Percentiles rank a stretch among this genome's conserved stretches.
Evolutionary conservation across 1,140 invertebrate species (phyloP).

Genomic region (Tigriopus japonicus): DNA sequence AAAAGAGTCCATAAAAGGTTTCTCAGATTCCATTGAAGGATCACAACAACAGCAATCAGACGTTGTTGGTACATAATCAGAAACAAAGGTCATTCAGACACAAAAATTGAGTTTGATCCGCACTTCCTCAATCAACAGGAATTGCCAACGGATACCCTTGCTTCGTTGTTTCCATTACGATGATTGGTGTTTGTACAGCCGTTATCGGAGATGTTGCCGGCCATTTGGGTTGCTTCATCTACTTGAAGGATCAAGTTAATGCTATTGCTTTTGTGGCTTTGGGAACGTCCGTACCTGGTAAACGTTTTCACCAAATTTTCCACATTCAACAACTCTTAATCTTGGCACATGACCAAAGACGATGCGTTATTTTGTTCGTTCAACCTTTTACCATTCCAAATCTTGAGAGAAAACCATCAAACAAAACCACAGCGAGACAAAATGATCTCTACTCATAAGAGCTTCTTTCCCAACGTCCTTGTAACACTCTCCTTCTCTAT

Average conservation of each 20-base stretch:
- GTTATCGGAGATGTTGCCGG: conserved; percentile 27
- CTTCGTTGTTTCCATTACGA: conserved; percentile 37
- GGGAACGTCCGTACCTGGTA: conserved; percentile 90
- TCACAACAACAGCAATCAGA: neutral
- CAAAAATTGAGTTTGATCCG: too few relatives aligned
- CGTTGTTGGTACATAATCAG: neutral
- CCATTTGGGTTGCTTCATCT: conserved; percentile 91
- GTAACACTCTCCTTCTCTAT: too few relatives aligned
- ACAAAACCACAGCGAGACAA: neutral
- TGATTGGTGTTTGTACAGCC: conserved; percentile 42
- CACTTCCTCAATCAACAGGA: neutral
- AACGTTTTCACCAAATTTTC: conserved; percentile 14
- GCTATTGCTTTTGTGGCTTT: conserved; percentile 90
- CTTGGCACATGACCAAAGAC: too few relatives aligned
- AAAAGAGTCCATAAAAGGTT: too few relatives aligned
- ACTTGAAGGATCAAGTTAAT: conserved; percentile 85
- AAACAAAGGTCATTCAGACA: too few relatives aligned
- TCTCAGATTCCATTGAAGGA: neutral
- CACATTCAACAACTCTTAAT: too few relatives aligned
- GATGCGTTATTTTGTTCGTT: too few relatives aligned
- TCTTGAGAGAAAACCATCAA: neutral
- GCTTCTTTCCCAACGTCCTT: too few relatives aligned
- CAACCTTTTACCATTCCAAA: neutral
- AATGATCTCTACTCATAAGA: too few relatives aligned
- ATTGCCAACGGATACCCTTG: conserved; percentile 35